Base-by-base conservation (phyloP, 37 sponge, comb jelly and placozoan species). In the Ianthella basta region DNA sequence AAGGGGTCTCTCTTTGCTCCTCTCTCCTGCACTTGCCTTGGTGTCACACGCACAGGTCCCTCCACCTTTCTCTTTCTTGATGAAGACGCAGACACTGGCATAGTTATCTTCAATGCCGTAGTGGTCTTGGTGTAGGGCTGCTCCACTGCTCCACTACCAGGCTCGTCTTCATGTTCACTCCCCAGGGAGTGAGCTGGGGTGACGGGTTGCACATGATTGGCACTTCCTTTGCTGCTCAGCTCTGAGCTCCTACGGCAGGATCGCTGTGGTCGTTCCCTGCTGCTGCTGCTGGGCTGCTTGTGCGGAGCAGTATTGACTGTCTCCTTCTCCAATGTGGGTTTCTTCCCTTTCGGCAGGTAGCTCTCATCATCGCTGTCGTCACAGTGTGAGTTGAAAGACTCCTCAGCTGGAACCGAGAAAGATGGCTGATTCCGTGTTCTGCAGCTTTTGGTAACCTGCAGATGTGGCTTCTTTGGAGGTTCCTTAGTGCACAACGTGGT, bases 341-440 rank as follows among this genome's bases (percentile, higher is more conserved):
- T n/a, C n/a, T n/a, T 69, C 35, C 50, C 70, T n/a, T 15, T 69
- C 1, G 70, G 70, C 35, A 69, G 19, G 34, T 69, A 69, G 29
- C 35, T 69, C n/a, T 27, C 63, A 30, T 69, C 70, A 69, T 30
- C 35, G 19, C 18, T 69, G 35, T 16, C 34, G 35, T 69, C 6
- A 6, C 34, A 18, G 29, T 32, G 34, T 6, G 6, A 30, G 33
- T 18, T 69, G 32, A 30, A 18, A 69, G 70, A 30, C 4, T 69
- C 70, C 34, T 30, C 70, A 34, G 29, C 33, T 30, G 33, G 34
- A n/a, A 30, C 32, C 4, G 70, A 44, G 50, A 44, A 44, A 8
- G 50, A 8, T 10, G 50, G 8, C 50, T 44, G 50, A 44, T 3
- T 8, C 50, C 50, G 50, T 10, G 8, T 44, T 44, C 50, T 44